Base-by-base conservation (phyloP, 2,113 vertebrate genomes). In the Sinocyclocheilus grahami region DNA sequence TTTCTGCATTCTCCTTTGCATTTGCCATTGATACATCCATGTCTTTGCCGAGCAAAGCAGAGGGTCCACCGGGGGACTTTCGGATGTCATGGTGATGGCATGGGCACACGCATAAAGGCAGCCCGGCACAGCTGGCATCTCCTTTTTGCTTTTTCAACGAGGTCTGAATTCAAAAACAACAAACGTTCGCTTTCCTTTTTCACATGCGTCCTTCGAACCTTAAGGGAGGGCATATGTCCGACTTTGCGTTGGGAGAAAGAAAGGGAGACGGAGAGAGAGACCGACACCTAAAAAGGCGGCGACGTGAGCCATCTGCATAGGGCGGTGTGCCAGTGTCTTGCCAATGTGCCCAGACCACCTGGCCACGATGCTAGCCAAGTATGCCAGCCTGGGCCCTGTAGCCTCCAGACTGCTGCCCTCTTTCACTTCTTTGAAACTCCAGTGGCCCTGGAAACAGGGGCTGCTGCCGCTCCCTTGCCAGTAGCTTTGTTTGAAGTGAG, bases 291-390 rank as follows among this genome's bases (percentile, higher is more conserved):
- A 46, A 46, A 46, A 46, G 42, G 42, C 42, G 42, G 42, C 42
- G 42, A 94, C 72, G 94, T 94, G 86, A 96, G 95, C 97, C 97
- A 97, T 97, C 97, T 97, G 97, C 94, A 96, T 96, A 94, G 95
- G 96, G 97, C 95, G 94, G 90, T 75, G 92, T 95, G 96, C 96
- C 96, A 97, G 96, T 94, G 95, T 95, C 95, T 96, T 96, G 95
- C 96, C 96, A 97, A 96, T 96, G 96, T 96, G 95, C 96, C 96
- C 95, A 95, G 95, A 94, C 96, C 97, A 97, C 97, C 97, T 98
- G 97, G 96, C 95, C 95, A 86, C 88, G 91, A 92, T 90, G 88
- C 94, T 95, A 96, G 96, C 96, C 96, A 96, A 97, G 95, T 96
- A 94, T 96, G 96, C 96, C 96, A 96, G 95, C 93, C 95, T 91